Evolutionary conservation across 2,797 vertebrate species (phyloP), one percentile per base, ranked within the genome.

Genomic region (Petrocephalus schoutedeni): DNA sequence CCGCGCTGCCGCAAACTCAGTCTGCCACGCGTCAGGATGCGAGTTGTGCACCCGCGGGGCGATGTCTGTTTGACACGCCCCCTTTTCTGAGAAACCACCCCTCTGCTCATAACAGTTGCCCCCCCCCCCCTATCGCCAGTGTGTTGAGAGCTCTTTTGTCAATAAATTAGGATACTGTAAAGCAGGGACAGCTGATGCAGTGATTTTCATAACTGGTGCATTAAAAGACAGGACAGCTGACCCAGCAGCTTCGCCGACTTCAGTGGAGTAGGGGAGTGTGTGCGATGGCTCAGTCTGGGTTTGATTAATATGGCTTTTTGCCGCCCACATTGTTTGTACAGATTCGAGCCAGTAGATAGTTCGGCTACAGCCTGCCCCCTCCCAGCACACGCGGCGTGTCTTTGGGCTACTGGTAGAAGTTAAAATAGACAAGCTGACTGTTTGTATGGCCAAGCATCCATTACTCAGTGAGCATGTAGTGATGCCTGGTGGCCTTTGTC

Each of bases 141-240:
- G 23, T 88, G 59, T 84, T 54, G 54, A 64, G 57, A 32, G 77
- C 64, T 88, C 87, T 80, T 59, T 86, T 89, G 41, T 87, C 71
- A 85, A 87, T 89, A 86, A 89, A 89, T 91, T 88, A 89, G 83
- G 32, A 74, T 12, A 61, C 64, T 86, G 88, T 74, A 54, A 85
- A 84, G 85, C 87, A 56, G 87, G 53, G 80, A 89, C 83, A 87
- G 86, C 87, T 86, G 88, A 89, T 87, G 88, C 88, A 87, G 85
- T 59, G 87, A 57, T 85, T 85, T 91, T 90, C 88, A 89, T 87
- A 89, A 88, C 45, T 45, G 51, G 54, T 84, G 71, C 88, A 89
- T 88, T 89, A 88, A 89, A 86, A 89, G 23, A 41, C 49, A 32
- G 83, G 87, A 61, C 16, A 88, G 90, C 90, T 91, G 89, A 91